Evolutionary conservation across 64 coral and sea anemone species (phyloP).

Genomic region (Exaiptasia diaphana): DNA sequence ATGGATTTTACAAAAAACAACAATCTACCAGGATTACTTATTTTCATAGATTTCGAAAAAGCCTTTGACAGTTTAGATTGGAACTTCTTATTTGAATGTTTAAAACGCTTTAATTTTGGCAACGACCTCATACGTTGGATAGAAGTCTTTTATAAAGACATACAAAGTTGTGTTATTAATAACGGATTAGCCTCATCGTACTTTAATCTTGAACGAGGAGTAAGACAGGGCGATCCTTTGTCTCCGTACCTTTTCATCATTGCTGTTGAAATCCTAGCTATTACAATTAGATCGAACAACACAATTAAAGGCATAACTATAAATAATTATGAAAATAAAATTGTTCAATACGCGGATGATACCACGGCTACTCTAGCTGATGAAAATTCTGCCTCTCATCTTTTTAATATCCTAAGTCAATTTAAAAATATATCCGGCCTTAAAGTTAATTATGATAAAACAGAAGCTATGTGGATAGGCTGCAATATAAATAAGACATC

Average conservation of each 20-base stretch:
- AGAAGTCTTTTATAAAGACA: slow-evolving; percentile 9
- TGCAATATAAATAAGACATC: neutral
- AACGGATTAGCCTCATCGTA: neutral
- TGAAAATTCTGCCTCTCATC: neutral
- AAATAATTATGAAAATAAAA: too few relatives aligned
- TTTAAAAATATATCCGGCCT: neutral
- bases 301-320: too few relatives aligned
- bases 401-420: neutral
- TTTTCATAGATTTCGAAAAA: slow-evolving; percentile 36
- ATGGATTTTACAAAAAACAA: neutral
- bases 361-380: too few relatives aligned
- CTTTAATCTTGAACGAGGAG: slow-evolving; percentile 13
- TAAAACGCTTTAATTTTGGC: slow-evolving; percentile 31
- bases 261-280: slow-evolving; percentile 11
- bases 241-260: slow-evolving; percentile 17
- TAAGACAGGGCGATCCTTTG: slow-evolving; percentile 28
- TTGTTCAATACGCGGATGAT: too few relatives aligned
- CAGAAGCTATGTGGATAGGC: slow-evolving; percentile 2
- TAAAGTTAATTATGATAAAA: neutral
- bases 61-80: slow-evolving; percentile 33
- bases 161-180: slow-evolving; percentile 29
- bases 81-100: slow-evolving; percentile 8
- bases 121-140: slow-evolving; percentile 1
- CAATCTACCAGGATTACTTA: slow-evolving; percentile 14
- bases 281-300: neutral